A percentile compares a stretch with the other conserved stretches of the same genome.
Evolutionary conservation across 2,113 vertebrate species (phyloP).

Genomic region (Rynchops niger): DNA sequence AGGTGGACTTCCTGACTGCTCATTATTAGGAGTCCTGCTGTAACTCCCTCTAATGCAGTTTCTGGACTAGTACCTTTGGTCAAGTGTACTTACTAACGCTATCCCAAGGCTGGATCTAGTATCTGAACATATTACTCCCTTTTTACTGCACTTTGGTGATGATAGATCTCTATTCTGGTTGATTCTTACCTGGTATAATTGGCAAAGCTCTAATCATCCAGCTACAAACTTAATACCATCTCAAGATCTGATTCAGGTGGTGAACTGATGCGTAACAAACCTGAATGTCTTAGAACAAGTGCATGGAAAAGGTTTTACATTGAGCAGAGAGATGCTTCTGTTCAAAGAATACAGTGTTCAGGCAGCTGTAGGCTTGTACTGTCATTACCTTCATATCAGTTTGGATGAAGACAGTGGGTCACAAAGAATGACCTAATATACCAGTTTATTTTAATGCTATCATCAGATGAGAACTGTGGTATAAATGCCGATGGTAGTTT

Average conservation of each 20-base stretch:
- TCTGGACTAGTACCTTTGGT: background rate
- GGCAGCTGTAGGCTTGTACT: background rate
- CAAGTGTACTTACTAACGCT: background rate
- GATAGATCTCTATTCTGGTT: background rate
- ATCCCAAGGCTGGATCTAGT: background rate
- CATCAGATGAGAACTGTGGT: background rate
- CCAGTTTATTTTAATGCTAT: background rate
- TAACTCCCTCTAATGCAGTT: background rate
- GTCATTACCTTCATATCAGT: background rate
- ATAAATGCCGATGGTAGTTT: background rate
- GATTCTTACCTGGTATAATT: background rate
- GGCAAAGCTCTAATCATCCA: background rate
- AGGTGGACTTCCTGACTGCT: background rate
- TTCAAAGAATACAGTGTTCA: background rate
- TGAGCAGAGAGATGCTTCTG: background rate
- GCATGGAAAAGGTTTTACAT: background rate
- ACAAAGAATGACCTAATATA: background rate
- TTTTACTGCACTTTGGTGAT: background rate
- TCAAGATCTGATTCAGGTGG: background rate
- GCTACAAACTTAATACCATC: rapidly evolving
- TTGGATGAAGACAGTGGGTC: background rate
- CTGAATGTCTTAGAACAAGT: background rate
- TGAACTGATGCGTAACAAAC: background rate
- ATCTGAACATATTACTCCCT: background rate
- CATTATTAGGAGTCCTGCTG: background rate